Evolutionary conservation across 2,797 vertebrate genomes (phyloP).

Genomic region (Trachurus trachurus): DNA sequence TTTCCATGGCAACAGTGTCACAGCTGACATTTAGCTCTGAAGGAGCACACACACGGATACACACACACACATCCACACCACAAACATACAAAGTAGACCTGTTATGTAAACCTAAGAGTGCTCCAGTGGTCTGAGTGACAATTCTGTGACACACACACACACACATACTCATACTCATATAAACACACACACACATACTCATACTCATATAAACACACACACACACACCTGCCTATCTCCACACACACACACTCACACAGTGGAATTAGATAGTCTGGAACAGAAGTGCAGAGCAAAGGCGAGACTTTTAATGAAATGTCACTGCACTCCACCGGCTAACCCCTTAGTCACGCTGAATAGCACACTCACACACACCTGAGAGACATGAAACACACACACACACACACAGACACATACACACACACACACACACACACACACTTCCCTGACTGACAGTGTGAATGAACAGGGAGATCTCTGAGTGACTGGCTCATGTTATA

Average conservation of each 20-base stretch:
- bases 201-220: slow-evolving; percentile 16
- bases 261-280: slow-evolving; percentile 70
- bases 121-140: slow-evolving; percentile 46
- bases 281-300: slow-evolving; percentile 72
- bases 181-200: not conserved
- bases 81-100: slow-evolving; percentile 38
- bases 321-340: slow-evolving; percentile 73
- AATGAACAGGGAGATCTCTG: slow-evolving; percentile 58
- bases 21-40: slow-evolving; percentile 61
- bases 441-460: slow-evolving; percentile 59
- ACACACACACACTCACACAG: not conserved
- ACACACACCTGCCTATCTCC: slow-evolving; percentile 17
- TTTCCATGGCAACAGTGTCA: slow-evolving; percentile 72
- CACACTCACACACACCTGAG: slow-evolving; percentile 55
- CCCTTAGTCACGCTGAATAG: slow-evolving; percentile 76
- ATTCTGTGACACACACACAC: slow-evolving; percentile 28
- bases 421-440: slow-evolving; percentile 14
- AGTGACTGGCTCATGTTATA: slow-evolving; percentile 63
- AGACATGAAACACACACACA: slow-evolving; percentile 21
- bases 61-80: slow-evolving; percentile 7
- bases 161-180: slow-evolving; percentile 6
- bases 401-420: slow-evolving; percentile 26
- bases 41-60: slow-evolving; percentile 25
- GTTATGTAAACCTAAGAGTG: slow-evolving; percentile 48
- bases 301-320: slow-evolving; percentile 83